Evolutionary conservation across 2,113 vertebrate species (phyloP).

Genomic region (Tapirus terrestris): DNA sequence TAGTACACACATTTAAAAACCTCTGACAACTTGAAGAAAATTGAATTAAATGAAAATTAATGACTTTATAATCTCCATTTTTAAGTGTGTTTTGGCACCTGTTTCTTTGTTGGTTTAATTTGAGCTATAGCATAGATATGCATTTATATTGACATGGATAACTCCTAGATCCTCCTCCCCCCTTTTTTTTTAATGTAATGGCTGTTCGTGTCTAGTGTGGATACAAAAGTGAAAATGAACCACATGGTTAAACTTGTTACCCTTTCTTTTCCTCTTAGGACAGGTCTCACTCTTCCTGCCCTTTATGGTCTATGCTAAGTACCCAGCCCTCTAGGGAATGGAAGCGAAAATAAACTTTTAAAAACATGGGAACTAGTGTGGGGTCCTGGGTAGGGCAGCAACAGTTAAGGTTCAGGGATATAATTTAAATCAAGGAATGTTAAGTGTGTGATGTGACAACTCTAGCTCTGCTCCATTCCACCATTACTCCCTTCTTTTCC

Average conservation of each 20-base stretch:
- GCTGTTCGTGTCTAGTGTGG: neutral
- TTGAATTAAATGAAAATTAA: conserved; percentile 23
- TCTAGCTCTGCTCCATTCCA: neutral
- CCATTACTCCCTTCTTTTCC: neutral
- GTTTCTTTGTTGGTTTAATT: neutral
- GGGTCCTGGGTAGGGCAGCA: neutral
- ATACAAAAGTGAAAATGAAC: conserved; percentile 19
- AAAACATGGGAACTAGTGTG: neutral
- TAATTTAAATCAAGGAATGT: neutral
- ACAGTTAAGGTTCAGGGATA: neutral
- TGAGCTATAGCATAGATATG: neutral
- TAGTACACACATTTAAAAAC: too few species aligned
- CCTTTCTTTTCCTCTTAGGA: neutral
- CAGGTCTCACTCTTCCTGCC: neutral
- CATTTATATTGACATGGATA: neutral
- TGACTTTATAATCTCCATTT: conserved; percentile 19
- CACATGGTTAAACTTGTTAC: neutral
- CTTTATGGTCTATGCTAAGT: neutral
- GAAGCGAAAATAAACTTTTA: neutral
- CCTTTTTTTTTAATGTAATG: neutral
- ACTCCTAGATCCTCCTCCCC: neutral
- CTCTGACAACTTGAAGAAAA: conserved; percentile 24
- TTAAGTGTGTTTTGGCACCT: neutral
- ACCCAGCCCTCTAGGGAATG: neutral
- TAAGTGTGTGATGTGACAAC: neutral